phyloP scores from a whole-genome alignment of 2,113 vertebrate species.

The Dendrocopos noguchii region DNA sequence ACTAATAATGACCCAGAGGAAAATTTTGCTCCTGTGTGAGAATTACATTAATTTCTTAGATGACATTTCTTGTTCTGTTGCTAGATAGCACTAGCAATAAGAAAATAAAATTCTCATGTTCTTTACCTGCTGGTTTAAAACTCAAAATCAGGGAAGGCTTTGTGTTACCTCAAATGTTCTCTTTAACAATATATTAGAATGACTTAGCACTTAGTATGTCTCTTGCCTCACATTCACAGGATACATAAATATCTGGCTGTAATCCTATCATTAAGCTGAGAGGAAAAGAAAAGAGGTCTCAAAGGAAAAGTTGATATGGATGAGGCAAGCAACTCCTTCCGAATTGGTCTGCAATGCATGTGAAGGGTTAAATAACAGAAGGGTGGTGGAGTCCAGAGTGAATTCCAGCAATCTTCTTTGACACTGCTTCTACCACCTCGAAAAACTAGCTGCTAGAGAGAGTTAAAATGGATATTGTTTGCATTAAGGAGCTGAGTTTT shows the following conservation, averaged over 20 bases:
- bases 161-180: not conserved
- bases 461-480: constrained; percentile 74
- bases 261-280: constrained; percentile 45
- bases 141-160: constrained; percentile 16
- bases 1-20: constrained; percentile 82
- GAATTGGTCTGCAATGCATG: not conserved
- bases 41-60: constrained; percentile 75
- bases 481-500: constrained; percentile 70
- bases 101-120: constrained; percentile 23
- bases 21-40: constrained; percentile 74
- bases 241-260: constrained; percentile 56
- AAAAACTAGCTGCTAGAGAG: constrained; percentile 14
- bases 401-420: not conserved
- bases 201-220: constrained; percentile 43
- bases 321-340: not conserved
- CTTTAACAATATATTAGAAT: constrained; percentile 62
- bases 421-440: not conserved
- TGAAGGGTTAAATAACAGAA: not conserved
- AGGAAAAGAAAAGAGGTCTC: not conserved
- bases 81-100: not conserved
- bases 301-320: not conserved
- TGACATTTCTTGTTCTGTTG: not conserved
- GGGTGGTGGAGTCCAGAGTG: not conserved
- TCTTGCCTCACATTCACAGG: constrained; percentile 20
- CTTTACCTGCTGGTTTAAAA: constrained; percentile 15